A percentile compares a stretch with the other conserved stretches of the same genome.
These are phyloP conservation scores for Odocoileus virginianus DNA, from an alignment of 2,113 vertebrate genomes.

Conservation along the genomic window DNA sequence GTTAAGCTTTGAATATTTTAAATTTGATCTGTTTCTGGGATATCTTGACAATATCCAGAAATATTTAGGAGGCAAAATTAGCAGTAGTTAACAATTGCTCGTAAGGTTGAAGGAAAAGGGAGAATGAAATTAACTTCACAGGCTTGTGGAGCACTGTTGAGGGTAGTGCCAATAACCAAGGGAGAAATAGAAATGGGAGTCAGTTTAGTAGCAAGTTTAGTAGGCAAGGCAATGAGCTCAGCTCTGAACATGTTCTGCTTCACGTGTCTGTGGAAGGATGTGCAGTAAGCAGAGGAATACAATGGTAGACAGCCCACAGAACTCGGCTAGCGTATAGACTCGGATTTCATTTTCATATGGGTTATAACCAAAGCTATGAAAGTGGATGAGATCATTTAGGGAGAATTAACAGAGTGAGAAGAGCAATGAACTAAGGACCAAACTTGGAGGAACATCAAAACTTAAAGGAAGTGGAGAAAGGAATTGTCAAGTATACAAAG, in stretches of 20 bases:
- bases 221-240: background rate
- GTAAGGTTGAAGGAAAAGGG: background rate
- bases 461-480: background rate
- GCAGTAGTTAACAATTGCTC: background rate
- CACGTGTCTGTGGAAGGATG: background rate
- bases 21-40: background rate
- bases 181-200: background rate
- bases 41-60: conserved; percentile 7
- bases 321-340: background rate
- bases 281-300: background rate
- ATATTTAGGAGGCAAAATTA: background rate
- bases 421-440: background rate
- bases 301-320: background rate
- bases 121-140: background rate
- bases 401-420: background rate
- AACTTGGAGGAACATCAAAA: background rate
- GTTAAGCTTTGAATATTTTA: background rate
- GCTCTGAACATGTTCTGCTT: background rate
- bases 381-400: background rate
- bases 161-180: background rate
- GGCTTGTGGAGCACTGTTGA: background rate
- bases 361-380: background rate
- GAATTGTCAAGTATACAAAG: background rate
- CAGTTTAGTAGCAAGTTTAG: background rate
- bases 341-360: background rate